A percentile compares a stretch with the other conserved stretches of the same genome.
phyloP scores from a whole-genome alignment of 1,140 invertebrate species.

The Sinella curviseta region DNA sequence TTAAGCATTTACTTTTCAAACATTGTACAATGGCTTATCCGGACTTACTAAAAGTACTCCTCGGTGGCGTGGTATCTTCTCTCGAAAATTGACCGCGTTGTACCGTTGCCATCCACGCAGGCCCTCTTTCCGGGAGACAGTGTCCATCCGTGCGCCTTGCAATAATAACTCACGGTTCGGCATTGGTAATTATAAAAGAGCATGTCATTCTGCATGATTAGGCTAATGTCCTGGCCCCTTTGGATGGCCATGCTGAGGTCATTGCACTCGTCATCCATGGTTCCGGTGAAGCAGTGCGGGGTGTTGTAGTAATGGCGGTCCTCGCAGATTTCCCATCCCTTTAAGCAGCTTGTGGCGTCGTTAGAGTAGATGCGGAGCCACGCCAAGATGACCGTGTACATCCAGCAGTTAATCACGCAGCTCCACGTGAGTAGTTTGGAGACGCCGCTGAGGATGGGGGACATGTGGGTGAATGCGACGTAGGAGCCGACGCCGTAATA shows the following conservation, averaged over 20 bases:
- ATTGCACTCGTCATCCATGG: constrained; percentile 27
- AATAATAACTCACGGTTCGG: constrained; percentile 5
- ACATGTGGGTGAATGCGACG: constrained; percentile 33
- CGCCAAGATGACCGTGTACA: constrained; percentile 32
- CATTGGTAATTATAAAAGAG: constrained; percentile 37
- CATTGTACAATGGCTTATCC: too few relatives aligned
- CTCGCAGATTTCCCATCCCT: constrained; percentile 36
- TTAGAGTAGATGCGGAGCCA: constrained; percentile 38
- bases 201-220: background rate
- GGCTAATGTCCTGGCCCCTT: background rate
- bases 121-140: background rate
- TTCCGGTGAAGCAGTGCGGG: constrained; percentile 33
- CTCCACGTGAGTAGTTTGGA: constrained; percentile 36
- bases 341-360: constrained; percentile 34
- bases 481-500: constrained; percentile 32
- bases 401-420: constrained; percentile 26
- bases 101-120: background rate
- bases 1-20: too few relatives aligned
- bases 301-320: constrained; percentile 35
- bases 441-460: constrained; percentile 35
- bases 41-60: constrained; percentile 44
- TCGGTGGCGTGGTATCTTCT: constrained; percentile 25
- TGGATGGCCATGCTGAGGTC: background rate
- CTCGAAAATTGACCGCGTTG: background rate
- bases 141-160: constrained; percentile 13